Percentiles rank a stretch among this genome's conserved stretches.
These are phyloP conservation scores for Anaspis maculata DNA, from an alignment of 2,888 invertebrate species.

Conservation along the genomic window DNA sequence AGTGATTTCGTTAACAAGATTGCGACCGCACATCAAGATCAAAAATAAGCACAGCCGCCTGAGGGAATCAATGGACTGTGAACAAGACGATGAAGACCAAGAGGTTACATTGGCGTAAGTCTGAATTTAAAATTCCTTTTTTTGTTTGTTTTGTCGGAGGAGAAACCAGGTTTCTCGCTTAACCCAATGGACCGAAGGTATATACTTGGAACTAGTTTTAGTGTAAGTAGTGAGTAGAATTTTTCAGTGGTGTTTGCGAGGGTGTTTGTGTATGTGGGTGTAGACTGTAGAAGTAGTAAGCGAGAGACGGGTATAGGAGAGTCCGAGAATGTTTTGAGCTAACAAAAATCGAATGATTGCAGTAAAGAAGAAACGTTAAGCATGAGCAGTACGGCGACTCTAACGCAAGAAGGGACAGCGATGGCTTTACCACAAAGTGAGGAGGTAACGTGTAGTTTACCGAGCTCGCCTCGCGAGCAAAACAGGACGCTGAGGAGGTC, in stretches of 20 bases:
- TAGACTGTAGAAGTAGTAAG: background rate
- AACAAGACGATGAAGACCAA: slow-evolving; percentile 29
- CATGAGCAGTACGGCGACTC: slow-evolving; percentile 35
- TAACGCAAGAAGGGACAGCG: slow-evolving; percentile 33
- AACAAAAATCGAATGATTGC: too few species aligned
- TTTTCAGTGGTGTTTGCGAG: background rate
- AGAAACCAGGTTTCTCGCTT: too few species aligned
- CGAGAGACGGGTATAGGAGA: too few species aligned
- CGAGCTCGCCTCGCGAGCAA: slow-evolving; percentile 25
- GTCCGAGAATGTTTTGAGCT: too few species aligned
- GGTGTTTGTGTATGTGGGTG: background rate
- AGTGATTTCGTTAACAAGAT: slow-evolving; percentile 61
- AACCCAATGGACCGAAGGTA: too few species aligned
- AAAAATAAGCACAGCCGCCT: slow-evolving; percentile 49
- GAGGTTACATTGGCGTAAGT: slow-evolving; percentile 38
- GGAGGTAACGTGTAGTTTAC: slow-evolving; percentile 29
- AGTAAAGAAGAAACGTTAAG: slow-evolving; percentile 33
- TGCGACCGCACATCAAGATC: slow-evolving; percentile 44
- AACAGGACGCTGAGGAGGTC: slow-evolving; percentile 42
- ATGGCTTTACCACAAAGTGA: slow-evolving; percentile 23
- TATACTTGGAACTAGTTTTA: too few species aligned
- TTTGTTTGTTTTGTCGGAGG: too few species aligned
- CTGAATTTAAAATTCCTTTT: slow-evolving; percentile 6
- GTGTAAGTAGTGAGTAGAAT: background rate
- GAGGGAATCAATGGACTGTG: slow-evolving; percentile 51